Base-by-base conservation (phyloP, 2,797 vertebrate species). In the Macrochelys suwanniensis region DNA sequence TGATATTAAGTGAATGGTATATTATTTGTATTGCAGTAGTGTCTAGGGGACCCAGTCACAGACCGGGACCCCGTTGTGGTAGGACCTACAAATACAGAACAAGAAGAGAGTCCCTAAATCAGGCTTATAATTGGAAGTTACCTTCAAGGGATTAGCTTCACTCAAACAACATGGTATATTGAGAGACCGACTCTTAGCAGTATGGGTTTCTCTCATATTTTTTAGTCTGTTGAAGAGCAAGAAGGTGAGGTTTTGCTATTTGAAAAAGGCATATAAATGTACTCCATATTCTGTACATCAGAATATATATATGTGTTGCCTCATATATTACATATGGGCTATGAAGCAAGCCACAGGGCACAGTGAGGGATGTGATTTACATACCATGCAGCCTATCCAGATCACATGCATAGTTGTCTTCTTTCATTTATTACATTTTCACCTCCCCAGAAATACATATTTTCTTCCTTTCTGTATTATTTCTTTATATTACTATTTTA, bases 141-240 rank as follows among this genome's bases (percentile, higher is more conserved):
- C 95, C 95, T 96, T 89, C 92, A 89, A 2, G 91, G 37, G 93
- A 96, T 96, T 97, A 96, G 31, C 85, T 89, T 94, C 87, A 95
- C 88, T 79, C 88, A 90, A 95, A 85, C 65, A 74, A 74, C 88
- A 80, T 3, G 3, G 65, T 96, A 89, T 53, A 86, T 80, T 37
- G 76, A 86, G 88, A 91, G 83, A 91, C 51, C 31, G 89, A 83
- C 85, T 82, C 47, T 76, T 90, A 49, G 26, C 56, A 57, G 56
- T 25, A 25, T 85, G 54, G 19, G 26, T 87, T 94, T 85, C 6
- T 86, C 85, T 94, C 49, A 82, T 78, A 92, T 85, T 95, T 89
- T 57, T 26, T 26, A 25, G 25, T 25, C 11, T 26, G 5, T 57
- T 57, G 25, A 57, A 57, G 56, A 28, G 56, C 7, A 57, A 57